These are phyloP conservation scores for Nymphalis urticae DNA, from an alignment of 2,888 invertebrate genomes.

Conservation along the genomic window DNA sequence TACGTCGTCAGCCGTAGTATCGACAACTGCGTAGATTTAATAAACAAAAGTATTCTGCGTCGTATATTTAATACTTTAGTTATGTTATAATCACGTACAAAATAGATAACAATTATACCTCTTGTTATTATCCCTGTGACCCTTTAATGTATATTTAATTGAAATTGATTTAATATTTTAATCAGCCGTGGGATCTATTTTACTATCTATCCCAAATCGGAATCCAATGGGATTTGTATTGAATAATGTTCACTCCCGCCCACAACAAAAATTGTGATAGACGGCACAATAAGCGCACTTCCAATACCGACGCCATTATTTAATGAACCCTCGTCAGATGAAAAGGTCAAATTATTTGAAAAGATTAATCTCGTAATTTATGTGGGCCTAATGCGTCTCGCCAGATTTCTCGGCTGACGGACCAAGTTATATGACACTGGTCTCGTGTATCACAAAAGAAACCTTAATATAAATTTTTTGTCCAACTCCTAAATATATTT, in stretches of 20 bases:
- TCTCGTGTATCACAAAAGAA: slow-evolving; percentile 61
- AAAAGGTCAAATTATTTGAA: slow-evolving; percentile 82
- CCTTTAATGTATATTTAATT: neutral
- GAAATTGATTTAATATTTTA: slow-evolving; percentile 3
- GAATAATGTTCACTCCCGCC: slow-evolving; percentile 57
- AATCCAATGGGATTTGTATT: slow-evolving; percentile 44
- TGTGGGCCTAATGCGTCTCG: slow-evolving; percentile 71
- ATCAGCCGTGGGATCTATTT: slow-evolving; percentile 21
- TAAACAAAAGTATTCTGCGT: slow-evolving; percentile 20
- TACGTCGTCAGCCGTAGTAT: slow-evolving; percentile 1
- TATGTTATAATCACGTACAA: slow-evolving; percentile 23
- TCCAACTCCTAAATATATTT: slow-evolving; percentile 39
- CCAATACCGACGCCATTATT: slow-evolving; percentile 78
- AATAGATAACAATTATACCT: slow-evolving; percentile 2
- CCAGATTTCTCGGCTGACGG: slow-evolving; percentile 71
- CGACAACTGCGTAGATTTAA: slow-evolving; percentile 22
- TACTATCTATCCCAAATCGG: slow-evolving; percentile 31
- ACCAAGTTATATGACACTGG: slow-evolving; percentile 64
- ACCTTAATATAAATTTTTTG: slow-evolving; percentile 49
- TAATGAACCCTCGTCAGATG: slow-evolving; percentile 81
- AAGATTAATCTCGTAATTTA: slow-evolving; percentile 81
- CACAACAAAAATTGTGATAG: slow-evolving; percentile 74
- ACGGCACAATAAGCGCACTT: slow-evolving; percentile 78
- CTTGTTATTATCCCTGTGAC: neutral
- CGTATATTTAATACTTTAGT: slow-evolving; percentile 8